A percentile compares a stretch with the other conserved stretches of the same genome.
Conservation (phyloP, 1,140 invertebrate species). For the Papilio helenus region DNA sequence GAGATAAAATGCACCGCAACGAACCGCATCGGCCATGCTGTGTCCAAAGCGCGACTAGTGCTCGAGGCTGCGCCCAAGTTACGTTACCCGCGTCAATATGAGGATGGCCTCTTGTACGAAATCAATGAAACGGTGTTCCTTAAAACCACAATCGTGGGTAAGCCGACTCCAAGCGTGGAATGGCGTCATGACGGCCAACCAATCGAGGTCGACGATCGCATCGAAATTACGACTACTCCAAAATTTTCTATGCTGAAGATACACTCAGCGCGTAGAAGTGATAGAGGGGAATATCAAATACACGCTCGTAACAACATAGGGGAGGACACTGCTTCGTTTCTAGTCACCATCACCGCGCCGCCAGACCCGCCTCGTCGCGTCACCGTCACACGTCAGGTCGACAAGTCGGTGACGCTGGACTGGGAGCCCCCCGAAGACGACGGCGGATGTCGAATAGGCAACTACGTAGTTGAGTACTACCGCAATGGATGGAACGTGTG, state of each 20-base stretch:
- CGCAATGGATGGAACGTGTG: constrained; percentile 95
- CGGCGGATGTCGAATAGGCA: constrained; percentile 95
- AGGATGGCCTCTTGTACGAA: constrained; percentile 94
- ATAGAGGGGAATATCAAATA: constrained; percentile 94
- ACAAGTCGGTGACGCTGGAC: constrained; percentile 91
- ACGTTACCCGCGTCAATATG: constrained; percentile 90
- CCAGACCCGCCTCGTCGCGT: constrained; percentile 93
- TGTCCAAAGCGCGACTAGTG: constrained; percentile 87
- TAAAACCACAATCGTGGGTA: constrained; percentile 94
- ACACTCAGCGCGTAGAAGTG: constrained; percentile 86
- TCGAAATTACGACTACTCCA: constrained; percentile 87
- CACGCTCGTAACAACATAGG: constrained; percentile 91
- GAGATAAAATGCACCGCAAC: constrained; percentile 95
- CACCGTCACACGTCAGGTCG: constrained; percentile 88
- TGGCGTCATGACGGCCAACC: constrained; percentile 95
- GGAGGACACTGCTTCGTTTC: constrained; percentile 90
- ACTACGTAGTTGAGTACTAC: constrained; percentile 97
- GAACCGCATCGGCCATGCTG: constrained; percentile 91
- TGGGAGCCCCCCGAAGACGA: constrained; percentile 97
- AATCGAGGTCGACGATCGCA: constrained; percentile 85
- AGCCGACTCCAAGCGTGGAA: constrained; percentile 90
- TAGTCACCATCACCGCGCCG: constrained; percentile 94
- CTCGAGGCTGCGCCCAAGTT: constrained; percentile 92
- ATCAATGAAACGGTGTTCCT: constrained; percentile 93
- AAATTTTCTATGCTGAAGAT: constrained; percentile 90